Percentiles rank a stretch among this genome's conserved stretches.
Evolutionary conservation across 1,140 invertebrate species (phyloP).

Genomic region (Archivesica marissinica): DNA sequence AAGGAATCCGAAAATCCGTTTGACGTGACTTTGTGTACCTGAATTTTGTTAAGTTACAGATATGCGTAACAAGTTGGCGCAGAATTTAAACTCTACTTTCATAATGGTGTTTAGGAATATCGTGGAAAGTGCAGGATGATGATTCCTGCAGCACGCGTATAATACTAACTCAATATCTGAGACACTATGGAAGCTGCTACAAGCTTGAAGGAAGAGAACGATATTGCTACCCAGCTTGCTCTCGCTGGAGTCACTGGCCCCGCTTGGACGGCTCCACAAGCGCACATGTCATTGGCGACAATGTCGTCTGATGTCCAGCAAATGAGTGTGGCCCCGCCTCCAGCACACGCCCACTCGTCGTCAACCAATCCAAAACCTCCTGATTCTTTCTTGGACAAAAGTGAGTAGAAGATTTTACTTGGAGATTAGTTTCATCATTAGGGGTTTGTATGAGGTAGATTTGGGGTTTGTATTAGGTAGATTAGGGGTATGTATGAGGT

Average conservation of each 20-base stretch:
- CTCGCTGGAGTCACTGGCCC: constrained; percentile 7
- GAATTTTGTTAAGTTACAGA: too few species aligned
- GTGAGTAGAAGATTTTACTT: too few species aligned
- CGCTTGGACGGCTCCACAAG: constrained; percentile 45
- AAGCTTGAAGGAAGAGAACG: constrained; percentile 19
- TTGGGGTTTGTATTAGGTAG: too few species aligned
- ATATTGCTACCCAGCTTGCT: constrained; percentile 23
- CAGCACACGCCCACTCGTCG: constrained; percentile 51
- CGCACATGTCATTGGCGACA: constrained; percentile 42
- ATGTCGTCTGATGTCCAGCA: constrained; percentile 7
- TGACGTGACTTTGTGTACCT: too few species aligned
- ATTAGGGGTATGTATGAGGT: too few species aligned
- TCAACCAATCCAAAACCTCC: constrained; percentile 52
- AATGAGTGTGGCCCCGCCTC: constrained; percentile 32
- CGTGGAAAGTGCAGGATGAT: not conserved
- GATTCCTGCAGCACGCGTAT: not conserved
- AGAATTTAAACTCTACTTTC: not conserved
- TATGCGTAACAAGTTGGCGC: not conserved
- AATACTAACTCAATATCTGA: not conserved
- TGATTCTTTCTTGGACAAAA: constrained; percentile 52
- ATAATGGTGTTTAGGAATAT: not conserved
- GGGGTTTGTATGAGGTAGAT: too few species aligned
- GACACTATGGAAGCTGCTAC: constrained; percentile 12
- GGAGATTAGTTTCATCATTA: too few species aligned
- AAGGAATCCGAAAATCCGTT: too few species aligned